Percentiles rank a stretch among this genome's conserved stretches.
Conservation (phyloP, 2,113 vertebrate genomes). For the Bubalus kerabau region DNA sequence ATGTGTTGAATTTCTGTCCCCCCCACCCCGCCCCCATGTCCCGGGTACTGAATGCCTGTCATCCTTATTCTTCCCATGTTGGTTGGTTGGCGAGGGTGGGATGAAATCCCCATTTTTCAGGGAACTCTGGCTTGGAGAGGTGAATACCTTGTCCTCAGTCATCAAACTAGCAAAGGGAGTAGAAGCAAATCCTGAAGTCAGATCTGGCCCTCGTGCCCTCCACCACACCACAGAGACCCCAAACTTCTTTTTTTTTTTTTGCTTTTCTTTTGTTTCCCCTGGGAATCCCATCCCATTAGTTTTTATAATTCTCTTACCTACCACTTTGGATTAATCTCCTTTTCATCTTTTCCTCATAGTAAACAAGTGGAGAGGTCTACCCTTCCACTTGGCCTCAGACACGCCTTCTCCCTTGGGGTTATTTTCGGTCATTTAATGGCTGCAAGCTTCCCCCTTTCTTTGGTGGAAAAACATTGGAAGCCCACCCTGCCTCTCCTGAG, state of each 20-base stretch:
- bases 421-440: conserved; percentile 54
- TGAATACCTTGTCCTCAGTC: not conserved
- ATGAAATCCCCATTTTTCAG: not conserved
- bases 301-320: not conserved
- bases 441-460: conserved; percentile 36
- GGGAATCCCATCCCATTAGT: not conserved
- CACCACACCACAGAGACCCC: not conserved
- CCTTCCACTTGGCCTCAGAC: conserved; percentile 40
- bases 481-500: conserved; percentile 45
- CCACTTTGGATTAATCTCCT: not conserved
- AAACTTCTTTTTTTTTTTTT: rapidly evolving
- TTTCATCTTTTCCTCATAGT: not conserved
- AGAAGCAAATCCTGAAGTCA: not conserved
- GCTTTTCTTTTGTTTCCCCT: conserved; percentile 1
- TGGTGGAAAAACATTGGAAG: conserved; percentile 22
- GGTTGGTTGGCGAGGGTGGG: not conserved
- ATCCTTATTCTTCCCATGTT: rapidly evolving
- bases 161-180: rapidly evolving
- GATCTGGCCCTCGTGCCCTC: not conserved
- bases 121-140: not conserved
- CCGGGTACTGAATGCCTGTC: not conserved
- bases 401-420: conserved; percentile 65
- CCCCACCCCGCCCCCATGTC: rapidly evolving
- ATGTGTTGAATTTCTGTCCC: not conserved
- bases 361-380: conserved; percentile 17